These are phyloP conservation scores for Gorsachius magnificus DNA, from an alignment of 2,797 vertebrate genomes.

Conservation along the genomic window DNA sequence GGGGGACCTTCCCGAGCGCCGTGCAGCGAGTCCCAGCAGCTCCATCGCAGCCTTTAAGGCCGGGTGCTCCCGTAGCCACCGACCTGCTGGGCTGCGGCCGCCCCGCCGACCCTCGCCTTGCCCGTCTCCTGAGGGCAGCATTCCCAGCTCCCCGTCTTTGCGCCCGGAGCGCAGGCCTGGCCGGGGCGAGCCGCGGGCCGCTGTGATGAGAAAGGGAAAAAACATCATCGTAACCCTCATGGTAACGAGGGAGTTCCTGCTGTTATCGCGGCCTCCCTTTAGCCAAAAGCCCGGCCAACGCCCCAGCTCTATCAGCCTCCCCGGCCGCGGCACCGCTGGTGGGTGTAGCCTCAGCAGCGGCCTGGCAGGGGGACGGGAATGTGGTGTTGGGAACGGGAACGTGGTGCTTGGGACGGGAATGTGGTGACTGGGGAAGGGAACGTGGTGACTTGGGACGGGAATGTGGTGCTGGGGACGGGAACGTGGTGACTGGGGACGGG, in stretches of 20 bases:
- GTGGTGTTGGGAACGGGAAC: fast-evolving
- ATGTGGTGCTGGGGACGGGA: too few species aligned
- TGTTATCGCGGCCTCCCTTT: neutral
- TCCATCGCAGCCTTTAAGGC: neutral
- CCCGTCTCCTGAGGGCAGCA: fast-evolving
- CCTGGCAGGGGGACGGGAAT: neutral
- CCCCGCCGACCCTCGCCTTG: neutral
- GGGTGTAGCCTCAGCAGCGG: neutral
- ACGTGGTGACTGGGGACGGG: too few species aligned
- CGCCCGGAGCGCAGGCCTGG: fast-evolving
- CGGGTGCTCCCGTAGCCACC: fast-evolving
- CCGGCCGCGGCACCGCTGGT: fast-evolving
- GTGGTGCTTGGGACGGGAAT: fast-evolving
- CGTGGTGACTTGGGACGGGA: neutral
- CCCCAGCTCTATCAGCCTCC: neutral
- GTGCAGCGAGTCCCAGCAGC: fast-evolving
- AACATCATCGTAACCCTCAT: fast-evolving
- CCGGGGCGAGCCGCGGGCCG: fast-evolving
- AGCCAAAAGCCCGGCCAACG: neutral
- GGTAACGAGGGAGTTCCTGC: neutral
- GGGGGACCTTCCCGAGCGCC: neutral
- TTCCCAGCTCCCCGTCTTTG: fast-evolving
- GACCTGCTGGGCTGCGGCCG: fast-evolving
- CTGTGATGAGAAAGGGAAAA: neutral
- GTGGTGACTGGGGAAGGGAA: fast-evolving